Evolutionary conservation across 35 echinoderm and acorn worm species (phyloP), one percentile per base, ranked within the genome.

Genomic region (Apostichopus californicus): DNA sequence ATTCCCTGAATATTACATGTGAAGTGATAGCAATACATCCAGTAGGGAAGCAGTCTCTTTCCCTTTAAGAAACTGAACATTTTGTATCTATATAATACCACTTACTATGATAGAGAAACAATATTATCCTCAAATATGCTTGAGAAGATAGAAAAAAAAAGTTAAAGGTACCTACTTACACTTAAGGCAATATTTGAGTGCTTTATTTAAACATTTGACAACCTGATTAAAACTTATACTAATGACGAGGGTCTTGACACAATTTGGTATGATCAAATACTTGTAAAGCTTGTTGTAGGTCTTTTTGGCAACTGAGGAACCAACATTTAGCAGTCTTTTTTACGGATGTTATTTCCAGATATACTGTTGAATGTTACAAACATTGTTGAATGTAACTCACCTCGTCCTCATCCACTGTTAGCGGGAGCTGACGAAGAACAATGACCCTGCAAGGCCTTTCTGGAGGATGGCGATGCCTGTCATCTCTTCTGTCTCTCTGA

Each of bases 401-500:
- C 89, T 91, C 89, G 23, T 91, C 89, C 59, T 91, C 89, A 79
- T 91, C 77, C 17, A 91, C 61, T 54, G 56, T 54, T 0, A 79
- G 89, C 15, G 89, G 89, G 56, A 91, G 89, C 52, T 91, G 89
- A 9, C 89, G 71, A 18, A 91, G 89, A 34, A 91, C 89, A 57
- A 91, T 91, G 34, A 91, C 89, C 57, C 89, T 77, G 59, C 89
- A 91, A 79, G 89, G 89, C 59, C 77, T 91, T 24, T 91, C 89
- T 53, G 77, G 55, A 12, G 71, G 89, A 26, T 78, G 77, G 10
- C 89, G 52, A 22, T 24, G 72, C 53, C 72, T 6, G 54, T 79
- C 72, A 59, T 91, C 89, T 91, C 89, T 91, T 77, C 89, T 91
- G 55, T 91, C 89, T 25, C 89, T 91, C 89, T 91, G 89, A 23